Evolutionary conservation across 1,140 invertebrate genomes (phyloP).

Genomic region (Choristoneura fumiferana): DNA sequence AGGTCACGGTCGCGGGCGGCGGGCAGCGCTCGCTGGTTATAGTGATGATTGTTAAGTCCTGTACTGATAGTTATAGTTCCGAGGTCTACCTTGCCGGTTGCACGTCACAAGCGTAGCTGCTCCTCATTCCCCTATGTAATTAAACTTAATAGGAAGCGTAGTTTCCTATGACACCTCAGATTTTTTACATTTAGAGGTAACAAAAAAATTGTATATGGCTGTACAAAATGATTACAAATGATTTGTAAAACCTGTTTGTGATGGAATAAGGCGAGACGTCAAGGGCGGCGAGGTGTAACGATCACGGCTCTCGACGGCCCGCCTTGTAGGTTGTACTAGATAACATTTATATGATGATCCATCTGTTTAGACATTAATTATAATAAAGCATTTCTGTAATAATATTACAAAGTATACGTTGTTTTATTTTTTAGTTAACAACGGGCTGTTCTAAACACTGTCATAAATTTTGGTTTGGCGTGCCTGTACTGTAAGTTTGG

Average conservation of each 20-base stretch:
- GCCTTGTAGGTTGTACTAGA: slow-evolving; percentile 78
- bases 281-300: slow-evolving; percentile 50
- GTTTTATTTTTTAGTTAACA: slow-evolving; percentile 71
- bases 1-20: slow-evolving; percentile 20
- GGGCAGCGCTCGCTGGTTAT: slow-evolving; percentile 41
- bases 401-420: slow-evolving; percentile 71
- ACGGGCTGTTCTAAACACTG: too few relatives aligned
- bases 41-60: slow-evolving; percentile 77
- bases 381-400: slow-evolving; percentile 80
- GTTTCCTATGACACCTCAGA: slow-evolving; percentile 76
- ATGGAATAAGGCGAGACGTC: slow-evolving; percentile 68
- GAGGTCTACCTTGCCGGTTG: slow-evolving; percentile 72
- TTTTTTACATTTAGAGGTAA: slow-evolving; percentile 78
- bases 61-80: slow-evolving; percentile 69
- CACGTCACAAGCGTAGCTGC: slow-evolving; percentile 74
- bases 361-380: slow-evolving; percentile 79
- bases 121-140: slow-evolving; percentile 77
- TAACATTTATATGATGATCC: slow-evolving; percentile 79
- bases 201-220: slow-evolving; percentile 80
- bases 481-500: too few relatives aligned
- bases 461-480: too few relatives aligned
- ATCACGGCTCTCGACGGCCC: slow-evolving; percentile 56
- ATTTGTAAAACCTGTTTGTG: slow-evolving; percentile 76
- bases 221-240: slow-evolving; percentile 79
- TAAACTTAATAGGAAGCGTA: slow-evolving; percentile 77